Conservation (phyloP, 2,797 vertebrate genomes). For the Odontamblyopus rebecca region DNA sequence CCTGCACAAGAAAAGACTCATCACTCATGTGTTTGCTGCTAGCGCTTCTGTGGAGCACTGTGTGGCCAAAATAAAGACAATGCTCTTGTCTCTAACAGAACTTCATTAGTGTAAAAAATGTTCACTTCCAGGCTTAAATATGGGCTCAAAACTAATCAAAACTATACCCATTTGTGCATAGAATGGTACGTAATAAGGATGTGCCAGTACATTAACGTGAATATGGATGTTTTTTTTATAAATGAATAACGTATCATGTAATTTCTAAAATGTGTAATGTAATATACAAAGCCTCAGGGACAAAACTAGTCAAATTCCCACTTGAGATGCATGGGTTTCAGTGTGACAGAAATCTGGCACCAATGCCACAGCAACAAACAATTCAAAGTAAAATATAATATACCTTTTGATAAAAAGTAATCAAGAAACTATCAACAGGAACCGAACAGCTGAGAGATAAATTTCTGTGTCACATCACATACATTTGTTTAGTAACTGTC, state of each 20-base stretch:
- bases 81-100: conserved; percentile 61
- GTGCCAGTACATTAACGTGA: background rate
- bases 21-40: conserved; percentile 43
- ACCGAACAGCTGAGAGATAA: no score
- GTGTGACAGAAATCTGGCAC: no score
- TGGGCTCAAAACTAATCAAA: background rate
- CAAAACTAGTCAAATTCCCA: background rate
- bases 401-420: no score
- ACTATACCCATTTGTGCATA: background rate
- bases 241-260: background rate
- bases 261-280: background rate
- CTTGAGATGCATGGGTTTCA: no score
- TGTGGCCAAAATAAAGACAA: conserved; percentile 47
- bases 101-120: conserved; percentile 22
- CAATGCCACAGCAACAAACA: no score
- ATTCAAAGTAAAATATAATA: no score
- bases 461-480: no score
- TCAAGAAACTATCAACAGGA: no score
- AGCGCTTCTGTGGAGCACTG: conserved; percentile 23
- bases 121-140: background rate
- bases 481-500: background rate
- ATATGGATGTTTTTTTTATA: background rate
- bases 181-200: background rate
- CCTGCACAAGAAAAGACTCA: conserved; percentile 44
- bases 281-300: background rate